Base-by-base conservation (phyloP, 2,888 invertebrate species). In the Cheilosia grossa region DNA sequence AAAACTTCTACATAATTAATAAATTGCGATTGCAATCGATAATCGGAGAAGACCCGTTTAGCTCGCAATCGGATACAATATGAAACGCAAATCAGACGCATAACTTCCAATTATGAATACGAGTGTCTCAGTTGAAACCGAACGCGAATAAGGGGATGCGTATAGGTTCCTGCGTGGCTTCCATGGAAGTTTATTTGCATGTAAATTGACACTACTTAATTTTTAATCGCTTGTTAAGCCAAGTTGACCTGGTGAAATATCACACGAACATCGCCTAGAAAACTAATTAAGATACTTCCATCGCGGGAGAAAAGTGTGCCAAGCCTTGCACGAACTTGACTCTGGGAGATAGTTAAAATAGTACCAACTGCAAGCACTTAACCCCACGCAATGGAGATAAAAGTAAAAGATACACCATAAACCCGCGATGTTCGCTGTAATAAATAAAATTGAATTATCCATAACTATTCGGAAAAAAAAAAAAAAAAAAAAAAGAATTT, bases 111-210 rank as follows among this genome's bases (percentile, higher is more conserved):
- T 67, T 78, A 73, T 73, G 67, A 44, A 82, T 33, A 67, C 37
- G 70, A 30, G 30, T 37, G 49, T 59, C 40, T 49, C n/a, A 33
- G n/a, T 4, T 1, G 44, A 7, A 17, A 9, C n/a, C 21, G 19
- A 63, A 6, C 30, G 30, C 15, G 21, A 33, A 40, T 5, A 53
- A 37, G 53, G 58, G 63, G 63, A 51, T 17, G 56, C 37, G 67
- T 47, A 19, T 56, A 30, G 47, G 17, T 58, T 27, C 37, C 10
- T 13, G 21, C 21, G 51, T 21, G 27, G 49, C 75, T 80, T 56
- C 75, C 75, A 69, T 72, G 59, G 80, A 80, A 80, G 74, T 64
- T 70, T 66, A 83, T 83, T 64, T 80, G 75, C 80, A 85, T 85
- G 75, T 59, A 70, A 70, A 80, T 80, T 80, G 58, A 42, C 70